Base-by-base conservation (phyloP, 2,888 invertebrate genomes). In the Schrankia costaestrigalis region DNA sequence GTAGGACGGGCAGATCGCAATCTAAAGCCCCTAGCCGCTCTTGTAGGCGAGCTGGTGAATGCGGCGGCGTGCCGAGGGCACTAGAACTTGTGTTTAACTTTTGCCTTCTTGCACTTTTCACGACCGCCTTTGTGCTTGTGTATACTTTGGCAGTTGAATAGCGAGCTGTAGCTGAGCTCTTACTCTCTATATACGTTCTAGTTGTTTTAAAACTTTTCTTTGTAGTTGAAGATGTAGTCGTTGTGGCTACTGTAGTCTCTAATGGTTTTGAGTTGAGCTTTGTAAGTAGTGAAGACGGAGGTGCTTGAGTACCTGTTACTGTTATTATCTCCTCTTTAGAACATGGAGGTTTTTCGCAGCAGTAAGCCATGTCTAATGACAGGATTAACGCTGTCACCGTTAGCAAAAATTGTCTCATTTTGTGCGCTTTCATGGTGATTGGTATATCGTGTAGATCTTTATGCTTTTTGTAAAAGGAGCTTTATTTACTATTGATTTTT, bases 1-100 rank as follows among this genome's bases (percentile, higher is more conserved):
- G 91, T 61, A 92, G 77, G 58, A 90, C 89, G 49, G 91, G 90
- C 56, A 92, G 84, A 71, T 92, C 92, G 58, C 92, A 92, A 68
- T 91, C 91, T 54, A 92, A 75, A 27, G 90, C 89, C 67, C 89
- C 90, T 59, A 91, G 83, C 69, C 91, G 90, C 79, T 91, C 92
- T 74, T 90, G 91, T 43, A 90, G 71, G 50, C 89, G 84, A 56
- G 86, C 83, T 41, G 89, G 82, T 56, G 89, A 67, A 62, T 72
- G 79, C 50, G 51, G 58, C 39, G 53, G 46, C 35, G 50, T 54
- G 45, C 63, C 89, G 67, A 63, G 56, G 40, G 63, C 69, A 70
- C 71, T 80, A 67, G 73, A 74, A 56, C 71, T 78, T 66, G 65
- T 73, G 68, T 84, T 81, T 71, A 75, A 69, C 75, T 82, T 84